Base-by-base conservation (phyloP, 2,888 invertebrate genomes). In the Ashinkailepas kermadecensis region DNA sequence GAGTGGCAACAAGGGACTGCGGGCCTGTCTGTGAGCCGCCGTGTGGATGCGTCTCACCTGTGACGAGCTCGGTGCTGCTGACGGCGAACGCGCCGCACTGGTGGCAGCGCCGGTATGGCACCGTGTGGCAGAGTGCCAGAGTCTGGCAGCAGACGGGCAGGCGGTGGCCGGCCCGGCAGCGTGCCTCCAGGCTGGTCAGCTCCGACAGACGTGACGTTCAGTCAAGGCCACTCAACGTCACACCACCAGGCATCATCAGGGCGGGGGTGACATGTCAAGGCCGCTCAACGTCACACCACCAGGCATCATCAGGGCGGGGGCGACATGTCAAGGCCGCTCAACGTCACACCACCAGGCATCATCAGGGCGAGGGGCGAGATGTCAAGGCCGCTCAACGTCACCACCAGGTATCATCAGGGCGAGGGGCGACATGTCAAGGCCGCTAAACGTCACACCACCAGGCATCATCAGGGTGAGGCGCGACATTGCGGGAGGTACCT, bases 101-200 rank as follows among this genome's bases (percentile, higher is more conserved):
- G 78, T 88, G 90, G 21, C 74, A 74, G 74, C 74, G 74, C 11
- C 74, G 74, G 74, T 74, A 74, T 0, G 74, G 74, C 74, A 74
- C 74, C 9, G 74, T 18, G 74, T 74, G 54, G 21, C 74, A 74
- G 74, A 74, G 74, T 56, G 74, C 85, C 87, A 87, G 79, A 10
- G 65, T 56, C 65, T 64, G 59, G 56, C 64, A 54, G 64, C 80
- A 65, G 21, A 80, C n/a, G 10, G 58, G 74, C 74, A 74, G 74
- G 1, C 21, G 54, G 56, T 74, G 74, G 74, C 74, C 74, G 54
- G 74, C 7, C 54, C 8, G 39, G 11, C 74, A 74, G 15, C 8
- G 7, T 9, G 74, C 74, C 74, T 54, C 21, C 56, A 74, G 74
- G 10, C 56, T 74, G 54, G 74, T 74, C 74, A 74, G 18, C 54